Evolutionary conservation across 2,888 invertebrate species (phyloP).

Genomic region (Nymphalis c-album): DNA sequence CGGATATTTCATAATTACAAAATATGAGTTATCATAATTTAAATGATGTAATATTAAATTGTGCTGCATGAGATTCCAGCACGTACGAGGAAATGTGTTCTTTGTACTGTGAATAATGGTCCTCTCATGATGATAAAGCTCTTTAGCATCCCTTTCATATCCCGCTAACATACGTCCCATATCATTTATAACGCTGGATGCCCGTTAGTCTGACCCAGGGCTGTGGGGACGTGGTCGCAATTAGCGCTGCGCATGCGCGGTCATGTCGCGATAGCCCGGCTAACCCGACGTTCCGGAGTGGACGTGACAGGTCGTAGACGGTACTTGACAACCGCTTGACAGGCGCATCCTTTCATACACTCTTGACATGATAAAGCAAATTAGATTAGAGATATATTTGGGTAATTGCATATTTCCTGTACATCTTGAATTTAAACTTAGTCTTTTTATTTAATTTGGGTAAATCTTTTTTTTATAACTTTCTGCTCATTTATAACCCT

Average conservation of each 20-base stretch:
- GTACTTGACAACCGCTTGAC: conserved; percentile 23
- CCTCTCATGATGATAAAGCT: conserved; percentile 30
- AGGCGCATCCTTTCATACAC: conserved; percentile 12
- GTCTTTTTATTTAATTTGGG: background rate
- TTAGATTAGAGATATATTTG: conserved; percentile 14
- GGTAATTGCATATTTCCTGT: conserved; percentile 14
- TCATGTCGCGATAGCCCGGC: conserved; percentile 38
- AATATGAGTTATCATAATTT: background rate
- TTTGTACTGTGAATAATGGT: conserved; percentile 25
- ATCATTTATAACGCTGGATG: conserved; percentile 31
- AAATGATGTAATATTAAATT: conserved; percentile 1
- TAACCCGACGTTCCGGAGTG: conserved; percentile 24
- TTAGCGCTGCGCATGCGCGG: conserved; percentile 57
- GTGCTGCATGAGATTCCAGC: conserved; percentile 18
- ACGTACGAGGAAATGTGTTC: conserved; percentile 16
- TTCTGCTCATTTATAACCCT: background rate
- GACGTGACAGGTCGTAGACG: conserved; percentile 31
- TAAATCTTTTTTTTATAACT: background rate
- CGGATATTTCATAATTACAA: background rate
- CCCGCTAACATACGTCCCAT: conserved; percentile 31
- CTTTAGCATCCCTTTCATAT: conserved; percentile 27
- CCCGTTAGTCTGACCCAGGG: conserved; percentile 40
- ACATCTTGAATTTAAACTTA: background rate
- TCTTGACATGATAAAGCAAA: conserved; percentile 4
- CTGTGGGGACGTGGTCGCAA: conserved; percentile 48